Base-by-base conservation (phyloP, 37 sponge, comb jelly and placozoan genomes). In the Geodia barretti region DNA sequence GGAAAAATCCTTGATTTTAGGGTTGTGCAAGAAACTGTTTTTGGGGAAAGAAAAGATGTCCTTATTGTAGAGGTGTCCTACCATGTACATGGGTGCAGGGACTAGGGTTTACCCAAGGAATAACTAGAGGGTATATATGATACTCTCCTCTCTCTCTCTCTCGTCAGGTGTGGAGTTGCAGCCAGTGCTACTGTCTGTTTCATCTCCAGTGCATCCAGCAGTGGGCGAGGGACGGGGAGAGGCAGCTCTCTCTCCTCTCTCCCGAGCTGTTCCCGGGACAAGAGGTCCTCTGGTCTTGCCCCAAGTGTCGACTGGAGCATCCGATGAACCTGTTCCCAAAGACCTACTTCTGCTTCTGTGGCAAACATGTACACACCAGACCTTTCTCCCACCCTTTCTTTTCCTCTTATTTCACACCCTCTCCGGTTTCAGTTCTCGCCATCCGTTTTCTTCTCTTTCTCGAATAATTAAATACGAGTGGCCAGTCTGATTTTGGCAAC, bases 161-260 rank as follows among this genome's bases (percentile, higher is more conserved):
- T 7, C 41, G 0, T 24, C 65, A 89, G 89, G 63, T 92, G 2
- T 97, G 98, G 98, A 89, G 77, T 65, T 97, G 98, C 68, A 31
- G 21, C 41, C 72, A 66, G 62, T 97, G 98, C 63, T 85, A 40
- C 82, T 85, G 91, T 72, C 32, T 86, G 25, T 90, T 97, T 75
- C 98, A 97, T 78, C 78, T 97, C n/a, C 86, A 87, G 71, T 97
- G 98, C 84, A 92, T 95, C 31, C 95, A 95, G 79, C 91, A 92
- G 84, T 97, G 98, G 98, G 91, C 90, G 14, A 81, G 70, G 70
- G 96, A 97, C 41, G 88, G 96, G 23, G 64, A 82, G 29, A 30
- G 32, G 20, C 78, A 62, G 35, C 84, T 64, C 26, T 39, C 74
- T 30, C 33, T 81, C 25, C 75, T 88, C 24, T 81, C 84, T 7